Conservation (phyloP, 2,888 invertebrate genomes). For the Parelbella ahira region DNA sequence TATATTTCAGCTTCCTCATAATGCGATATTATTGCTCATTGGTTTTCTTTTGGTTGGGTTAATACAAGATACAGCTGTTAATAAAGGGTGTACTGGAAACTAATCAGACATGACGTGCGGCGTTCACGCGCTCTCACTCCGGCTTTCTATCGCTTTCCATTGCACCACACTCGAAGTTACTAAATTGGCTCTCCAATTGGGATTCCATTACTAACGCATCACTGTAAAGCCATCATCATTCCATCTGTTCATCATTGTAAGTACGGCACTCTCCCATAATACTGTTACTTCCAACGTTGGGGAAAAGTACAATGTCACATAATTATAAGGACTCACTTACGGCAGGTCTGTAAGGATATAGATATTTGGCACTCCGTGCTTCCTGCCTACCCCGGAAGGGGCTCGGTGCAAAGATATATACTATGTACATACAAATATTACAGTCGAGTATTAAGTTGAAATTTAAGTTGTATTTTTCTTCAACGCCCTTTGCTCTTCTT, state of each 20-base stretch:
- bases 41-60: conserved; percentile 81
- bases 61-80: conserved; percentile 80
- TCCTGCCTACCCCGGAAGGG: too few species aligned
- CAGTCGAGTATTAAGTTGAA: too few species aligned
- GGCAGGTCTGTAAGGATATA: too few species aligned
- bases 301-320: conserved; percentile 40
- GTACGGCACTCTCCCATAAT: conserved; percentile 67
- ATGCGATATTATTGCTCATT: conserved; percentile 76
- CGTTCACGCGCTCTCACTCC: conserved; percentile 57
- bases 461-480: too few species aligned
- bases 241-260: conserved; percentile 73
- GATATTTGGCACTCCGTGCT: too few species aligned
- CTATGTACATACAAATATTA: too few species aligned
- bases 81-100: conserved; percentile 77
- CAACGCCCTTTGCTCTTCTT: too few species aligned
- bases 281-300: conserved; percentile 42
- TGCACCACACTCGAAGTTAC: conserved; percentile 76
- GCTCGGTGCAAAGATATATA: too few species aligned
- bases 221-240: conserved; percentile 74
- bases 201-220: conserved; percentile 80
- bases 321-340: not conserved
- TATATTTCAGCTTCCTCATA: conserved; percentile 80
- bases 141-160: conserved; percentile 79
- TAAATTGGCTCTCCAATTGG: conserved; percentile 78
- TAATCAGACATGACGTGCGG: conserved; percentile 68